Evolutionary conservation across 2,113 vertebrate species (phyloP).

Genomic region (Lagopus muta): DNA sequence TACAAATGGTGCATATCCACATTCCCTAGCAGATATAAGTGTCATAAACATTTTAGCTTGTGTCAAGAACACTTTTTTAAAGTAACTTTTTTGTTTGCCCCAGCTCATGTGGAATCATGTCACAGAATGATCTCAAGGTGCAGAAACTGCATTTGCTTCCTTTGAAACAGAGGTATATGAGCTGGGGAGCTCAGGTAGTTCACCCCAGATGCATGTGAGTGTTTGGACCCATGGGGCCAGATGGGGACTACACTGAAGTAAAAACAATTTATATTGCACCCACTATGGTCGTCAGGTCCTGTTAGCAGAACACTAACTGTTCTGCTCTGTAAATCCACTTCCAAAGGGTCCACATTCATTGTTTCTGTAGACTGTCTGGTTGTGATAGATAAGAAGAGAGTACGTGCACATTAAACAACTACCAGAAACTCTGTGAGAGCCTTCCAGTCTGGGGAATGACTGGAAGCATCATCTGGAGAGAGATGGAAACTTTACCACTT

Average conservation of each 20-base stretch:
- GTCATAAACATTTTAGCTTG: not conserved
- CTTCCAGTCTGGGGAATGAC: conserved; percentile 8
- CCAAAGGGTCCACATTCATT: not conserved
- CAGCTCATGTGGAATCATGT: accelerated
- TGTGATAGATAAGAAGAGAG: not conserved
- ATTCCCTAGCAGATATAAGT: not conserved
- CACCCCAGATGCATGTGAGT: not conserved
- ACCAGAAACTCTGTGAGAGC: not conserved
- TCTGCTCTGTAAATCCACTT: not conserved
- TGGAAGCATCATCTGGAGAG: conserved; percentile 23
- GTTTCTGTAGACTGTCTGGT: not conserved
- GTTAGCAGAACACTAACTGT: not conserved
- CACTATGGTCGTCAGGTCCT: not conserved
- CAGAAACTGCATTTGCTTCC: not conserved
- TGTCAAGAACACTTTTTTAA: not conserved
- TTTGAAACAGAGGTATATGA: not conserved
- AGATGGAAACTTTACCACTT: not conserved
- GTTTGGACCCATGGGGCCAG: not conserved
- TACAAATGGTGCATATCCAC: not conserved
- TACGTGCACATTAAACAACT: not conserved
- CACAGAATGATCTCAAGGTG: not conserved
- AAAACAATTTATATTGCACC: not conserved
- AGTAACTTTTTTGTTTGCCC: not conserved
- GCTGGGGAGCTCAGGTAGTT: not conserved
- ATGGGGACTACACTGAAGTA: not conserved